Evolutionary conservation across 2,113 vertebrate genomes (phyloP).

Genomic region (Osmerus eperlanus): DNA sequence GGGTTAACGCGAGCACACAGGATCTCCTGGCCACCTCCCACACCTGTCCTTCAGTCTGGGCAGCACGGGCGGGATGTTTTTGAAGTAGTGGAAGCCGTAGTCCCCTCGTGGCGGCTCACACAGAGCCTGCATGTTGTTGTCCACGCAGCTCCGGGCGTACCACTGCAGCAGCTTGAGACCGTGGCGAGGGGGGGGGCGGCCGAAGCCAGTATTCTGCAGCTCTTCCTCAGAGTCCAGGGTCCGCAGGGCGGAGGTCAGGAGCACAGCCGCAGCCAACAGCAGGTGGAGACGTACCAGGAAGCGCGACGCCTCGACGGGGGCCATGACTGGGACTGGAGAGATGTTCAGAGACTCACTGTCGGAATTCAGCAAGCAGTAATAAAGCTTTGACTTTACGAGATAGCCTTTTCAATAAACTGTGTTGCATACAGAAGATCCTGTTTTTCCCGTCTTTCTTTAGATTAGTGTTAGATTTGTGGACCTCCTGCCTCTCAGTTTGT

Average conservation of each 20-base stretch:
- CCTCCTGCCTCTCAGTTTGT: no score
- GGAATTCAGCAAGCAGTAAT: no score
- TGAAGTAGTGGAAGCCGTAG: constrained; percentile 62
- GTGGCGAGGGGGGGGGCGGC: constrained; percentile 60
- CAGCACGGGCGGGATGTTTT: constrained; percentile 45
- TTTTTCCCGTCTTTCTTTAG: no score
- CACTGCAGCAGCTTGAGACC: constrained; percentile 59
- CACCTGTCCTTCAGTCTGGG: constrained; percentile 45
- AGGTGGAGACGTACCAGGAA: constrained; percentile 24
- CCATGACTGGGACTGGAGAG: background rate
- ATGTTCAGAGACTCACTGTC: no score
- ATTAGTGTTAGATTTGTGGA: no score
- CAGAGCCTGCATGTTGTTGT: constrained; percentile 66
- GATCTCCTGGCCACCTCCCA: no score
- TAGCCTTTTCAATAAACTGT: no score
- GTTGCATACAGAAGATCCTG: no score
- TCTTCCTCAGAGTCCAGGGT: constrained; percentile 54
- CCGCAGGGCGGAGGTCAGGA: constrained; percentile 31
- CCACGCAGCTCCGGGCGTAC: constrained; percentile 60
- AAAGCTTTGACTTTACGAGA: no score
- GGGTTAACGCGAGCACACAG: no score
- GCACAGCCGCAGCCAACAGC: background rate
- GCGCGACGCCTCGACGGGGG: background rate
- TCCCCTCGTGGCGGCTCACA: constrained; percentile 46
- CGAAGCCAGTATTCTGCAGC: constrained; percentile 58